A percentile compares a stretch with the other conserved stretches of the same genome.
Conservation (phyloP, 2,113 vertebrate genomes). For the Microtus ochrogaster region DNA sequence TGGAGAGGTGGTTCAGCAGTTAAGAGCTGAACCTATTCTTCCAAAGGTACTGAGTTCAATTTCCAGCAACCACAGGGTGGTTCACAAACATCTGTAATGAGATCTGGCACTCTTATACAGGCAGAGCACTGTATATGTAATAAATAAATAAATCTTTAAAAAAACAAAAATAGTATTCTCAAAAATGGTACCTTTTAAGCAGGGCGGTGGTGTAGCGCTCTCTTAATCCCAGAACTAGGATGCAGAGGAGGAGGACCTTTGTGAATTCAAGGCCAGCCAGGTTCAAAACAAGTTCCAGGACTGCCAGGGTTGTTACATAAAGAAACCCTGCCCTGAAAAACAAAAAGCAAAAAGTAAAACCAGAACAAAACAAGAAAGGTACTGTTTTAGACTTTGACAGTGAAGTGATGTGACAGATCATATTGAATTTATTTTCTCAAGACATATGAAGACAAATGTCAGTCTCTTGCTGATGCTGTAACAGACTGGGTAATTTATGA, state of each 20-base stretch:
- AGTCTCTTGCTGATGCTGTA: neutral
- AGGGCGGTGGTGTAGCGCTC: neutral
- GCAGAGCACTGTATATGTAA: too few relatives aligned
- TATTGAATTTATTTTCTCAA: neutral
- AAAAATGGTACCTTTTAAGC: neutral
- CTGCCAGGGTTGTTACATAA: neutral
- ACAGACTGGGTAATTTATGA: neutral
- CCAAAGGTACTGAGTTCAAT: too few relatives aligned
- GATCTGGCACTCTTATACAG: too few relatives aligned
- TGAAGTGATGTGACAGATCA: neutral
- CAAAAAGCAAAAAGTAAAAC: neutral
- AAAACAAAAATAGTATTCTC: neutral
- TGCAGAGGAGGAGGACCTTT: neutral
- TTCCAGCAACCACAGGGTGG: too few relatives aligned
- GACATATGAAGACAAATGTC: neutral
- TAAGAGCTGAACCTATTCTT: too few relatives aligned
- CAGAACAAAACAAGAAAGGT: neutral
- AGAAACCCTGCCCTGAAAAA: neutral
- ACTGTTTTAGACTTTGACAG: neutral
- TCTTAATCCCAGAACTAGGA: neutral
- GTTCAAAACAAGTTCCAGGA: neutral
- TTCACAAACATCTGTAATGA: too few relatives aligned
- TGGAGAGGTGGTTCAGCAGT: too few relatives aligned
- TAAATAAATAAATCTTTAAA: too few relatives aligned
- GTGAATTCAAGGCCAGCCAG: neutral